Percentiles rank a stretch among this genome's conserved stretches.
phyloP scores from a whole-genome alignment of 1,140 invertebrate species.

The Penaeus japonicus region DNA sequence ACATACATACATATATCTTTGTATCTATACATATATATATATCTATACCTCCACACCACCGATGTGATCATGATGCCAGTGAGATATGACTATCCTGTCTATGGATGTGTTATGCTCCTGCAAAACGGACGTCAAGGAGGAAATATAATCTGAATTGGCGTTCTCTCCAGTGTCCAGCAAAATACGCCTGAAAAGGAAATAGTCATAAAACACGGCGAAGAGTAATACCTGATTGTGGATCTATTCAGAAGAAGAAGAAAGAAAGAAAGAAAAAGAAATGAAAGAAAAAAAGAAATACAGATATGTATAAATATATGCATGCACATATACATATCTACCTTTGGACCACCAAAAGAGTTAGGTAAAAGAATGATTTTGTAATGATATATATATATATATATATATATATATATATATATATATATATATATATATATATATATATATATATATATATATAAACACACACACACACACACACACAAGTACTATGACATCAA shows the following conservation, averaged over 20 bases:
- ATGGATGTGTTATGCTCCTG: constrained; percentile 17
- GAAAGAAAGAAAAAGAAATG: no score
- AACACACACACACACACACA: no score
- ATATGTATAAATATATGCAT: not conserved
- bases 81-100: constrained; percentile 28
- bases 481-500: no score
- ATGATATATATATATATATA: no score
- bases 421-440: no score
- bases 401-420: not conserved
- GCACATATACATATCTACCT: not conserved
- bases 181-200: constrained; percentile 24
- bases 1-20: not conserved
- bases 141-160: constrained; percentile 13
- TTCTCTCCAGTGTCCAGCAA: constrained; percentile 25
- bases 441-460: no score
- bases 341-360: not conserved
- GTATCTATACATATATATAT: no score
- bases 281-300: no score
- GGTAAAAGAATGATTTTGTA: no score
- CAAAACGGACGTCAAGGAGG: constrained; percentile 16
- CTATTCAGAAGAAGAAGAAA: no score
- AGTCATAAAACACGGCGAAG: no score
- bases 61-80: constrained; percentile 44
- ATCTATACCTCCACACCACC: constrained; percentile 14
- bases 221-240: not conserved